These are phyloP conservation scores for Ylistrum balloti DNA, from an alignment of 1,140 invertebrate genomes.

Conservation along the genomic window DNA sequence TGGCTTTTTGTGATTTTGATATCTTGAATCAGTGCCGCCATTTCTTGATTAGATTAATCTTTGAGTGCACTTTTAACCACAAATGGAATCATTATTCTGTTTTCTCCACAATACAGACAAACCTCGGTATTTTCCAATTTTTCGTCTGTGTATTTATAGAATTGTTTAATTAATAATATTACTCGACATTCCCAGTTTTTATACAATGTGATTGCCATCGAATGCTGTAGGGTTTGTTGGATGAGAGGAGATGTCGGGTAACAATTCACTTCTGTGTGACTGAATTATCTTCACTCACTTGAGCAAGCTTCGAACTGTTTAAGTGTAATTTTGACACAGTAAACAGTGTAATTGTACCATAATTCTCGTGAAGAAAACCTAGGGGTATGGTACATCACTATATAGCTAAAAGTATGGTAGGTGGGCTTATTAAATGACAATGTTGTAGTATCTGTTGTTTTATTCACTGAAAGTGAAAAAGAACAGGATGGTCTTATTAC, in stretches of 20 bases:
- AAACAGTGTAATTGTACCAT: too few relatives aligned
- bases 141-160: not conserved
- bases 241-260: not conserved
- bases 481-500: too few relatives aligned
- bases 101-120: not conserved
- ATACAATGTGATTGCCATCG: not conserved
- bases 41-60: not conserved
- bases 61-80: not conserved
- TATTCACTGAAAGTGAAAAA: too few relatives aligned
- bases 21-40: not conserved
- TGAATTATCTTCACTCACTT: not conserved
- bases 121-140: not conserved
- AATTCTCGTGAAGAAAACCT: too few relatives aligned
- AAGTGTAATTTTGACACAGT: too few relatives aligned
- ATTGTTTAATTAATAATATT: not conserved
- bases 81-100: not conserved
- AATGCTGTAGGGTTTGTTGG: not conserved
- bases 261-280: not conserved
- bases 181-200: not conserved
- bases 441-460: too few relatives aligned
- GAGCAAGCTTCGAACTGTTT: too few relatives aligned
- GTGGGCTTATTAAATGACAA: too few relatives aligned
- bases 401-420: too few relatives aligned
- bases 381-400: too few relatives aligned
- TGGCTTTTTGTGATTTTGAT: not conserved